Percentiles rank a stretch among this genome's conserved stretches.
Conservation (phyloP, 2,113 vertebrate species). For the Morone saxatilis region DNA sequence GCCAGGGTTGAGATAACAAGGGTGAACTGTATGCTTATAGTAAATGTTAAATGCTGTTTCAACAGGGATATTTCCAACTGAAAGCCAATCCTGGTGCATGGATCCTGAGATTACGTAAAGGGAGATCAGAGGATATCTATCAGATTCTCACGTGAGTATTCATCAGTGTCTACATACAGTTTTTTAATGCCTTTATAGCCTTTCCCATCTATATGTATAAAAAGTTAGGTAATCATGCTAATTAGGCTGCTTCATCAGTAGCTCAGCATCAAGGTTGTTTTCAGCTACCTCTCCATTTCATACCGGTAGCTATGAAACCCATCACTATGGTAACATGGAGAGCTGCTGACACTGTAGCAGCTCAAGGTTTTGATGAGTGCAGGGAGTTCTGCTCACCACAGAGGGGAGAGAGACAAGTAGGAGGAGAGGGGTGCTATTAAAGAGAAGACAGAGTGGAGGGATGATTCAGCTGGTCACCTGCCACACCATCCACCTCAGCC, state of each 20-base stretch:
- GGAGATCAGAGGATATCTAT: conserved; percentile 95
- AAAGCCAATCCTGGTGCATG: conserved; percentile 98
- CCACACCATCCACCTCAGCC: conserved; percentile 61
- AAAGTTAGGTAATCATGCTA: conserved; percentile 37
- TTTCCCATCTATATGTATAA: background rate
- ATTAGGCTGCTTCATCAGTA: conserved; percentile 51
- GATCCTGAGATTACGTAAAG: conserved; percentile 91
- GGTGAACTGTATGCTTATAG: background rate
- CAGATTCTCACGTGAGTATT: conserved; percentile 91
- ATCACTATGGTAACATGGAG: conserved; percentile 80
- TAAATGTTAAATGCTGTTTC: conserved; percentile 19
- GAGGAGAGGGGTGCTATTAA: conserved; percentile 74
- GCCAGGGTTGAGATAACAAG: background rate
- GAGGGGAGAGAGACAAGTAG: conserved; percentile 63
- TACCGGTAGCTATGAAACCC: conserved; percentile 61
- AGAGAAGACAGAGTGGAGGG: conserved; percentile 69
- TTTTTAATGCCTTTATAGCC: background rate
- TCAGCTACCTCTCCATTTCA: conserved; percentile 52
- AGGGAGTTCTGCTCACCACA: conserved; percentile 70
- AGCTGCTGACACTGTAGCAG: conserved; percentile 76
- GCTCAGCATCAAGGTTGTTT: conserved; percentile 60
- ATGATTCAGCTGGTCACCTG: conserved; percentile 77
- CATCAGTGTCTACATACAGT: background rate
- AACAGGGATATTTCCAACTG: conserved; percentile 98
- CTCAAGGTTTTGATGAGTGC: conserved; percentile 79